phyloP scores from a whole-genome alignment of 2,113 vertebrate species.

The Caranx melampygus region DNA sequence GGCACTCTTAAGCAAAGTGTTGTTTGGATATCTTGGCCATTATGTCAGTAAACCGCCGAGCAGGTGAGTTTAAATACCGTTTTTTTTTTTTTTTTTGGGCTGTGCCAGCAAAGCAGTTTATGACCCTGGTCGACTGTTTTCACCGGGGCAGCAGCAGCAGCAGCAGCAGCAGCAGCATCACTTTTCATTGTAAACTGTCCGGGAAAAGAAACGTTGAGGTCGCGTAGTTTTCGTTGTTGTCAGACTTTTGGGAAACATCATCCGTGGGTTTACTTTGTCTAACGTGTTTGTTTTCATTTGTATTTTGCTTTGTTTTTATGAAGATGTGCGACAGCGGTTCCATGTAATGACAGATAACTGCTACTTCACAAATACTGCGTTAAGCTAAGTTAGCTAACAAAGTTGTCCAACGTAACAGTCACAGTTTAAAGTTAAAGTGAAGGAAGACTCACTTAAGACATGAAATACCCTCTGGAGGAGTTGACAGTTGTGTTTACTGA shows the following conservation, averaged over 20 bases:
- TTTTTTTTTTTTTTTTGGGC: conserved; percentile 27
- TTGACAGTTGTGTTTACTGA: background rate
- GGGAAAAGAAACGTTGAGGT: background rate
- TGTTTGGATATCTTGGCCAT: conserved; percentile 25
- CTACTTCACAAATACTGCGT: conserved; percentile 19
- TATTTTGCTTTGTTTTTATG: background rate
- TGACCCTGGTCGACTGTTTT: conserved; percentile 44
- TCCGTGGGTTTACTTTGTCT: background rate
- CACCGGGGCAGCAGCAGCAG: conserved; percentile 32
- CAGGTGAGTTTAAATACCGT: conserved; percentile 69
- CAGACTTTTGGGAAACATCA: background rate
- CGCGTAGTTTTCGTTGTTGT: background rate
- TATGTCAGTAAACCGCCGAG: conserved; percentile 63
- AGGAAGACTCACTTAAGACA: background rate
- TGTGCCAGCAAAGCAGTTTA: conserved; percentile 62
- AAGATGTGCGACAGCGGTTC: background rate
- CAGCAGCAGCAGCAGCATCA: conserved; percentile 56
- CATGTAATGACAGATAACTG: background rate
- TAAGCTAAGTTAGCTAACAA: conserved; percentile 7
- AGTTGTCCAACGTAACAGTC: conserved; percentile 2
- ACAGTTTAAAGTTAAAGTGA: background rate
- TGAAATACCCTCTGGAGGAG: background rate
- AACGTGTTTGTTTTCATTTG: background rate
- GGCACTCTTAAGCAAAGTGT: background rate
- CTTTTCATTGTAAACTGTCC: conserved; percentile 25